Evolutionary conservation across 2,797 vertebrate genomes (phyloP), one percentile per base, ranked within the genome.

Genomic region (Lepidocolaptes lacrymiger): DNA sequence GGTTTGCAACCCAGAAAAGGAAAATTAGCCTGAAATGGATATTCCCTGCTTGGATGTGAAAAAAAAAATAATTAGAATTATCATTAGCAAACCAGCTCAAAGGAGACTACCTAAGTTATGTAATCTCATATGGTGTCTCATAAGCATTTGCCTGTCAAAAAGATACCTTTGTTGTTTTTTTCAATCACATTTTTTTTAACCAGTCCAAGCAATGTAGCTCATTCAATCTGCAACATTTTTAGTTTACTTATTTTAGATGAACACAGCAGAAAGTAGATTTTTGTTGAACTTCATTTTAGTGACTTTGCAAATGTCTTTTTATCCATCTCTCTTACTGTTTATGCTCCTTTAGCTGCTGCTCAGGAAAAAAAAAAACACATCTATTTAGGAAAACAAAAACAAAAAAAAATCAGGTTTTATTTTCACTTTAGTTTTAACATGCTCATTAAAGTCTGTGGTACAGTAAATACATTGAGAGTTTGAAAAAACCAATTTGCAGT

Each of bases 401-500:
- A 89, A 87, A 68, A 72, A 78, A 91, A 95, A 82, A 32, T 4
- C 16, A 17, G 3, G 2, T 56, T 86, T 91, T 68, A 30, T 34
- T 79, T 89, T 93, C 63, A 52, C 16, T 24, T 54, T 59, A 34
- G 27, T 63, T 96, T 94, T 72, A 94, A 85, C 54, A 73, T 76
- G 67, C 16, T 24, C 11, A 62, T 96, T 94, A 96, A 95, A 94
- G 85, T 87, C 52, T 94, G 74, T 3, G 2, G 26, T 76, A 87
- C 62, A 67, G 48, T 76, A 77, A 91, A 86, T 68, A 74, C 59
- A 95, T 52, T 68, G 27, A 88, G 52, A 77, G 23, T 83, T 84
- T 93, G 55, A 97, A 97, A 97, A 95, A 37, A 93, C 83, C 32
- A 67, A 34, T 46, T 95, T 89, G 55, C 75, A 95, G 61, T 61